Conservation (phyloP, 1,140 invertebrate species). For the Drosophila varians region DNA sequence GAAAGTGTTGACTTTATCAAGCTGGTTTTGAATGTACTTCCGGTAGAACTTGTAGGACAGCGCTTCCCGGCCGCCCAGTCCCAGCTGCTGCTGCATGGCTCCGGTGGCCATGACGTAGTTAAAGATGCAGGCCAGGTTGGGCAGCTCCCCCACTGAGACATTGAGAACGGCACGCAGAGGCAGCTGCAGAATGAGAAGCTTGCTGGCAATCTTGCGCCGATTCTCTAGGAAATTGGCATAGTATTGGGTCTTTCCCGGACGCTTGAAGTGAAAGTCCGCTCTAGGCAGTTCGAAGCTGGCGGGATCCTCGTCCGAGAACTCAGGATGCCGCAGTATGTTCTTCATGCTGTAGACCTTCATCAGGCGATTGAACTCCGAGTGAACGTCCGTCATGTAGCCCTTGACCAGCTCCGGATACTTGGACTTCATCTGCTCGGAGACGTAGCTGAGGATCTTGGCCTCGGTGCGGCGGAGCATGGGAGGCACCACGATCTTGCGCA, state of each 20-base stretch:
- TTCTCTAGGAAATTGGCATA: constrained; percentile 86
- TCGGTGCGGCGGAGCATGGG: constrained; percentile 76
- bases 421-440: constrained; percentile 58
- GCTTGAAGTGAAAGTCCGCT: constrained; percentile 53
- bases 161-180: constrained; percentile 86
- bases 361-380: constrained; percentile 71
- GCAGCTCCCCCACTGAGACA: constrained; percentile 85
- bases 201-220: constrained; percentile 85
- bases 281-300: constrained; percentile 52
- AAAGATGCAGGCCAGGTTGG: constrained; percentile 58
- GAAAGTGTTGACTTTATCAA: constrained; percentile 80
- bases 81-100: constrained; percentile 83
- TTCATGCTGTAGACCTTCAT: constrained; percentile 83
- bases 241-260: constrained; percentile 85
- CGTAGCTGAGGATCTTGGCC: constrained; percentile 74
- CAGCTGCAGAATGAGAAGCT: constrained; percentile 86
- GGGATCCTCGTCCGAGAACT: constrained; percentile 70
- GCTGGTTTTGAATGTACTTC: constrained; percentile 76
- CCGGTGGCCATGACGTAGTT: constrained; percentile 84
- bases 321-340: constrained; percentile 69
- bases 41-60: constrained; percentile 74
- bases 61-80: constrained; percentile 63
- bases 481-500: constrained; percentile 75
- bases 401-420: constrained; percentile 74
- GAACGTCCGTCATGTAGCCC: constrained; percentile 77